phyloP scores from a whole-genome alignment of 2,888 invertebrate species.

The Drosophila ezoana region DNA sequence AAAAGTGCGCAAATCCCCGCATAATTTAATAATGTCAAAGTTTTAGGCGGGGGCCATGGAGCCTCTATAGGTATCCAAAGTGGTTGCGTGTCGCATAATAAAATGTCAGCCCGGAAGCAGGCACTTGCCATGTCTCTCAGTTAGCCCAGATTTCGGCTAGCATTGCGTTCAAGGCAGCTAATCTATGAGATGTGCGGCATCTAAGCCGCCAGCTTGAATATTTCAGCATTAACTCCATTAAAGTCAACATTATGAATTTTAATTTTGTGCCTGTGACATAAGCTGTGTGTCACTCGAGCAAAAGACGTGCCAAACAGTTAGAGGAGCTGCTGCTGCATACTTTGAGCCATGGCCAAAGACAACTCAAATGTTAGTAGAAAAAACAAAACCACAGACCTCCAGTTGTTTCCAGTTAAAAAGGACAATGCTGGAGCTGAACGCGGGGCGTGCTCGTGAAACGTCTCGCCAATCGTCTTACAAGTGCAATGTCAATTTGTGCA shows the following conservation, averaged over 20 bases:
- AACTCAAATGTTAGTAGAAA: constrained; percentile 18
- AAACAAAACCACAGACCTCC: constrained; percentile 38
- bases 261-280: constrained; percentile 51
- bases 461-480: constrained; percentile 75
- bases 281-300: constrained; percentile 26
- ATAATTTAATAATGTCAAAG: constrained; percentile 78
- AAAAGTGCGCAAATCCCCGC: constrained; percentile 74
- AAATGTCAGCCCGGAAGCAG: constrained; percentile 43
- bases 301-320: constrained; percentile 28
- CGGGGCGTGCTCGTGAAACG: constrained; percentile 27
- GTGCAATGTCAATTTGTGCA: constrained; percentile 80
- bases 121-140: constrained; percentile 42
- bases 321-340: constrained; percentile 1
- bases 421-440: not conserved
- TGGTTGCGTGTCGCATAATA: constrained; percentile 74
- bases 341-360: constrained; percentile 15
- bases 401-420: constrained; percentile 15
- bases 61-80: constrained; percentile 38
- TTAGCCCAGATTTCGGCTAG: constrained; percentile 25
- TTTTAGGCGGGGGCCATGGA: constrained; percentile 27
- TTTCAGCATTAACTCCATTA: constrained; percentile 65
- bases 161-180: constrained; percentile 53
- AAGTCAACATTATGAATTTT: constrained; percentile 75
- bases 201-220: constrained; percentile 66
- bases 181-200: constrained; percentile 62